phyloP scores from a whole-genome alignment of 2,888 invertebrate species.

The Seira sanloemensis region DNA sequence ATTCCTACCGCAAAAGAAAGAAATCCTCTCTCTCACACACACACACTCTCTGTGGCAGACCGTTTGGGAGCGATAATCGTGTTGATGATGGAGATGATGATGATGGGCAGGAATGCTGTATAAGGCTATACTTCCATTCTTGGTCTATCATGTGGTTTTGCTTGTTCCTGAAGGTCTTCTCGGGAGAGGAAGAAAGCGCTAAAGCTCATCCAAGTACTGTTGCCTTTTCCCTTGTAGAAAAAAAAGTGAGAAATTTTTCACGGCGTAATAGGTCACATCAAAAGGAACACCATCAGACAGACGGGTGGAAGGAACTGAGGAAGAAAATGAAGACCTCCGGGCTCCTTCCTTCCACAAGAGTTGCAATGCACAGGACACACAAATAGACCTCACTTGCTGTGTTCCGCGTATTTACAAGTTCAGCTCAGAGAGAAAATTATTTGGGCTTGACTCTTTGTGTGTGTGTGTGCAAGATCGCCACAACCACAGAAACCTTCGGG shows the following conservation, averaged over 20 bases:
- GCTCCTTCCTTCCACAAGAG: not conserved
- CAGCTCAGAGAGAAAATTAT: not conserved
- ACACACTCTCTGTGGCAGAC: not conserved
- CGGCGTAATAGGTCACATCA: conserved; percentile 17
- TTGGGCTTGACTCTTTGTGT: not conserved
- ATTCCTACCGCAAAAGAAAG: too few relatives aligned
- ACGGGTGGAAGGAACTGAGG: not conserved
- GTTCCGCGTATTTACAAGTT: not conserved
- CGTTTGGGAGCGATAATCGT: not conserved
- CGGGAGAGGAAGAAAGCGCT: not conserved
- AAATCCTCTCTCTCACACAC: not conserved
- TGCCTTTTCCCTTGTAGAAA: not conserved
- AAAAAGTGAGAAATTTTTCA: conserved; percentile 18
- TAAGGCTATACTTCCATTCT: not conserved
- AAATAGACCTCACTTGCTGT: not conserved
- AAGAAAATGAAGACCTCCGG: conserved; percentile 36
- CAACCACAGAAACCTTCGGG: conserved; percentile 5
- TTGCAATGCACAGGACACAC: not conserved
- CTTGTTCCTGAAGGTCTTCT: too few relatives aligned
- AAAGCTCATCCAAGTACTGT: not conserved
- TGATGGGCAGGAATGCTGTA: not conserved
- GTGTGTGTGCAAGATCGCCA: not conserved
- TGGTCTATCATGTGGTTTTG: not conserved
- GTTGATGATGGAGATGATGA: not conserved
- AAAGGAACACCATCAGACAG: too few relatives aligned